Percentiles rank a stretch among this genome's conserved stretches.
Evolutionary conservation across 2,888 invertebrate species (phyloP).

Genomic region (Alsophila aescularia): DNA sequence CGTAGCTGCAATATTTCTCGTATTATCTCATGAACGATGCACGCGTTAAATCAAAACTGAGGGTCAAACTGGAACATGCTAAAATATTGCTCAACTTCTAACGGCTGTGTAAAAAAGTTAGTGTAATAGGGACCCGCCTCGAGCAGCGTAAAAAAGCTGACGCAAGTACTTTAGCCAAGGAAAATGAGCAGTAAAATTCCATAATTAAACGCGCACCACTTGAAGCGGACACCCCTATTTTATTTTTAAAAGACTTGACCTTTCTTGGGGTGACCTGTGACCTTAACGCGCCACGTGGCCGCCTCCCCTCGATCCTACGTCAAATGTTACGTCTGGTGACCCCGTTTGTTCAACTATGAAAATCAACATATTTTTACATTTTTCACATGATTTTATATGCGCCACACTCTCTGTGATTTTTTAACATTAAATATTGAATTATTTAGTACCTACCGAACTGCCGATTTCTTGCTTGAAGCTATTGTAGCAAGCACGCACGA

Average conservation of each 20-base stretch:
- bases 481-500: no score
- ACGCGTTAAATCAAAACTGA: not conserved
- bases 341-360: conserved; percentile 55
- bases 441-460: no score
- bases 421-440: not conserved
- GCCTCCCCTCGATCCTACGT: conserved; percentile 43
- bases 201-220: conserved; percentile 33
- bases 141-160: conserved; percentile 23
- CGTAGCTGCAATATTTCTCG: conserved; percentile 4
- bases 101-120: conserved; percentile 18
- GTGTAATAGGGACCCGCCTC: conserved; percentile 6
- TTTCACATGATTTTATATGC: conserved; percentile 51
- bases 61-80: not conserved
- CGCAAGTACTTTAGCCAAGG: conserved; percentile 18
- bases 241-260: conserved; percentile 57
- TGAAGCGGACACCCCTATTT: conserved; percentile 50
- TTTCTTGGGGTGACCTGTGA: conserved; percentile 67
- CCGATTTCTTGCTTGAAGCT: no score
- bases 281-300: conserved; percentile 71
- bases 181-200: conserved; percentile 28
- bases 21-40: not conserved
- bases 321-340: conserved; percentile 47
- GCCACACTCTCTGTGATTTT: conserved; percentile 45
- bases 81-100: conserved; percentile 3
- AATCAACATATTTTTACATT: conserved; percentile 56